Evolutionary conservation across 1,140 invertebrate species (phyloP).

Genomic region (Laupala kohalensis): DNA sequence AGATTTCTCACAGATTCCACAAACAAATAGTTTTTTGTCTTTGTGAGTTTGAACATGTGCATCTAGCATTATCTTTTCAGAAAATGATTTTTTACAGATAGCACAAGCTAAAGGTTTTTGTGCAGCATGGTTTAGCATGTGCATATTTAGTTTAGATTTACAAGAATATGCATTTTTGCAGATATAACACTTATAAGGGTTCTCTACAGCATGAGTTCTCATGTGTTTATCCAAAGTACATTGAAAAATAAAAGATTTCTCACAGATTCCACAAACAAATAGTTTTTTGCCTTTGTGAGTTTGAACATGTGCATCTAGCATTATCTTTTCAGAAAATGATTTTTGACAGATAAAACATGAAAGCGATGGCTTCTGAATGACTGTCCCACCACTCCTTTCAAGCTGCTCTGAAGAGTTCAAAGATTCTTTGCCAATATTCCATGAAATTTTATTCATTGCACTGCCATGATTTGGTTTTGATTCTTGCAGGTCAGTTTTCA

Average conservation of each 20-base stretch:
- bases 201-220: slow-evolving; percentile 58
- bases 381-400: too few relatives aligned
- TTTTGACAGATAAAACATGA: too few relatives aligned
- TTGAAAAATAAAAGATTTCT: slow-evolving; percentile 52
- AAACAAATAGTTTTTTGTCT: slow-evolving; percentile 12
- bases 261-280: slow-evolving; percentile 61
- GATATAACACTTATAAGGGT: slow-evolving; percentile 54
- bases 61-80: slow-evolving; percentile 6
- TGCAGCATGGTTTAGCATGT: slow-evolving; percentile 4
- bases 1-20: slow-evolving; percentile 10
- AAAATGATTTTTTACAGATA: slow-evolving; percentile 10
- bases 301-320: slow-evolving; percentile 60
- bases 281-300: slow-evolving; percentile 63
- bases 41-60: slow-evolving; percentile 11
- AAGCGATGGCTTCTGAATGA: too few relatives aligned
- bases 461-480: too few relatives aligned
- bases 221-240: slow-evolving; percentile 50
- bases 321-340: too few relatives aligned
- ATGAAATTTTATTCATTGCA: too few relatives aligned
- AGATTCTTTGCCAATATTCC: too few relatives aligned
- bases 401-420: too few relatives aligned
- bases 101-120: slow-evolving; percentile 8
- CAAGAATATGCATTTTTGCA: slow-evolving; percentile 52
- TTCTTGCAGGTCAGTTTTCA: too few relatives aligned
- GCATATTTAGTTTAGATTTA: slow-evolving; percentile 2